Conservation (phyloP, 2,888 invertebrate species). For the Cheilosia urbana region DNA sequence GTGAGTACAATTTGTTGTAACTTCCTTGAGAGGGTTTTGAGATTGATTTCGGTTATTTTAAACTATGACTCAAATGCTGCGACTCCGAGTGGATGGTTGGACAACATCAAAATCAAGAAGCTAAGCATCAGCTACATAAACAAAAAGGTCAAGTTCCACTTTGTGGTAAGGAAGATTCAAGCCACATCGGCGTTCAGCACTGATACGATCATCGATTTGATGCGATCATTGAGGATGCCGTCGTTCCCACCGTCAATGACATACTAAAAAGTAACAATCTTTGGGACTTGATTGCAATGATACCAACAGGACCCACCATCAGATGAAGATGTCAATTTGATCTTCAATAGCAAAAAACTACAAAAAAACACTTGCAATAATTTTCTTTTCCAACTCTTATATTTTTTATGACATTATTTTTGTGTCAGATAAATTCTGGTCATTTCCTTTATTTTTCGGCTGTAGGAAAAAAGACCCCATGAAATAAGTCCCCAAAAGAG, state of each 20-base stretch:
- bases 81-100: conserved; percentile 65
- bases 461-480: no score
- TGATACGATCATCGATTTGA: conserved; percentile 26
- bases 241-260: conserved; percentile 79
- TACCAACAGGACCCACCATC: conserved; percentile 26
- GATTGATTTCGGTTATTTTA: neutral
- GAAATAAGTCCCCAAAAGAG: no score
- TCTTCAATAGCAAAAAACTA: no score
- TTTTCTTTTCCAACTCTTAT: no score
- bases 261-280: conserved; percentile 79
- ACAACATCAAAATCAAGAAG: conserved; percentile 68
- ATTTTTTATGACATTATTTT: no score
- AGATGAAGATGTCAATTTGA: no score
- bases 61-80: conserved; percentile 38
- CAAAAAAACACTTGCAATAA: no score
- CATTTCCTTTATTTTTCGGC: no score
- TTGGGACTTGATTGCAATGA: conserved; percentile 61
- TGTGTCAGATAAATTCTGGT: no score
- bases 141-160: conserved; percentile 72
- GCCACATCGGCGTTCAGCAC: conserved; percentile 58
- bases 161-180: conserved; percentile 65
- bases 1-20: conserved; percentile 14
- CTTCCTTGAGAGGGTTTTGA: neutral
- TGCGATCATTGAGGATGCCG: conserved; percentile 78
- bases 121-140: conserved; percentile 54